A percentile compares a stretch with the other conserved stretches of the same genome.
Evolutionary conservation across 2,113 vertebrate species (phyloP).

Genomic region (Canis aureus): DNA sequence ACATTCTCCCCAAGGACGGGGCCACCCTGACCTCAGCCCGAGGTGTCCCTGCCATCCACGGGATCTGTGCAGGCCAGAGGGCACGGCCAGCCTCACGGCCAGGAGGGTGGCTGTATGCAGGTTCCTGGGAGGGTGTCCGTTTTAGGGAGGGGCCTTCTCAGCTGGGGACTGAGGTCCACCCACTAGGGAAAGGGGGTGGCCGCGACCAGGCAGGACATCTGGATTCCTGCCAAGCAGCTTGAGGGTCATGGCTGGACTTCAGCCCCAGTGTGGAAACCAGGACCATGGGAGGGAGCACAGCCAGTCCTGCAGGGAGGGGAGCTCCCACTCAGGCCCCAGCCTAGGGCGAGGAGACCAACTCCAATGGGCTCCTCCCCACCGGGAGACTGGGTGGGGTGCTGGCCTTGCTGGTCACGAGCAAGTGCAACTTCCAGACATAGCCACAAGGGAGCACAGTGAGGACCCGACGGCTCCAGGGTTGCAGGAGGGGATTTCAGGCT

Average conservation of each 20-base stretch:
- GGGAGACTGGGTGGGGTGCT: background rate
- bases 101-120: background rate
- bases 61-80: background rate
- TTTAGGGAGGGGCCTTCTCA: background rate
- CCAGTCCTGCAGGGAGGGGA: background rate
- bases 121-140: background rate
- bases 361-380: accelerated
- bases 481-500: background rate
- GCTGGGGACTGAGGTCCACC: background rate
- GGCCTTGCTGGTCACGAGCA: background rate
- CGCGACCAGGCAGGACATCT: background rate
- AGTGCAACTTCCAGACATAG: background rate
- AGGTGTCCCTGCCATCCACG: background rate
- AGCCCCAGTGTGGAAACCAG: background rate
- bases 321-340: background rate
- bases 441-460: background rate
- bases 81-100: background rate
- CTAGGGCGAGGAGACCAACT: background rate
- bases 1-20: background rate
- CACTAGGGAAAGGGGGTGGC: background rate
- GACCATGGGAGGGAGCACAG: background rate
- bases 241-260: background rate
- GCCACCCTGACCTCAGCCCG: background rate
- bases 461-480: background rate
- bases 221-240: background rate